Conservation (phyloP, 2,888 invertebrate species). For the Syrphus vitripennis region DNA sequence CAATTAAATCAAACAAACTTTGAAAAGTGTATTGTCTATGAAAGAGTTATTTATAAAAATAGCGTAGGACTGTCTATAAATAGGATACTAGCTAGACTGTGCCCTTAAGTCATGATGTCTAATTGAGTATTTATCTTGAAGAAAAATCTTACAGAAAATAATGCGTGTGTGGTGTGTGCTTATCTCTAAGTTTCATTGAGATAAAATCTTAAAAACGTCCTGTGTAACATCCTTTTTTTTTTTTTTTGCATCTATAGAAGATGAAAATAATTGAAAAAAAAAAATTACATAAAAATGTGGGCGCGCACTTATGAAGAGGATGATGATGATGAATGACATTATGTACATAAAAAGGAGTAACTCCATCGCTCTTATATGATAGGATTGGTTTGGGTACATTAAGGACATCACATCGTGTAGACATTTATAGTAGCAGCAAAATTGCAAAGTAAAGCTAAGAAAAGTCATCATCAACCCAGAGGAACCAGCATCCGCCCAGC, state of each 20-base stretch:
- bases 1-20: neutral
- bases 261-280: conserved; percentile 35
- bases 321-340: conserved; percentile 39
- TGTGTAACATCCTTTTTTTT: conserved; percentile 31
- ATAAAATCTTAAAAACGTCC: conserved; percentile 46
- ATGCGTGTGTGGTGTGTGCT: conserved; percentile 33
- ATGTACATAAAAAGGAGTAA: neutral
- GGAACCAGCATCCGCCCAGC: neutral
- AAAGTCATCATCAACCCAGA: conserved; percentile 15
- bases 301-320: conserved; percentile 19
- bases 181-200: conserved; percentile 2
- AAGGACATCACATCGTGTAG: conserved; percentile 31
- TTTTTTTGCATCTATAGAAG: neutral
- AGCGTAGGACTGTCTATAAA: conserved; percentile 32
- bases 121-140: conserved; percentile 54
- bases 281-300: conserved; percentile 34
- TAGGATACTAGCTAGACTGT: neutral
- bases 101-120: conserved; percentile 28
- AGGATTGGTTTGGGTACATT: neutral
- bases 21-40: neutral
- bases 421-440: neutral
- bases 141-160: conserved; percentile 9
- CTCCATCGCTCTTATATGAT: neutral
- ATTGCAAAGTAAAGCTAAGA: conserved; percentile 3
- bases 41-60: neutral